Base-by-base conservation (phyloP, 2,113 vertebrate genomes). In the Callopanchax toddi region DNA sequence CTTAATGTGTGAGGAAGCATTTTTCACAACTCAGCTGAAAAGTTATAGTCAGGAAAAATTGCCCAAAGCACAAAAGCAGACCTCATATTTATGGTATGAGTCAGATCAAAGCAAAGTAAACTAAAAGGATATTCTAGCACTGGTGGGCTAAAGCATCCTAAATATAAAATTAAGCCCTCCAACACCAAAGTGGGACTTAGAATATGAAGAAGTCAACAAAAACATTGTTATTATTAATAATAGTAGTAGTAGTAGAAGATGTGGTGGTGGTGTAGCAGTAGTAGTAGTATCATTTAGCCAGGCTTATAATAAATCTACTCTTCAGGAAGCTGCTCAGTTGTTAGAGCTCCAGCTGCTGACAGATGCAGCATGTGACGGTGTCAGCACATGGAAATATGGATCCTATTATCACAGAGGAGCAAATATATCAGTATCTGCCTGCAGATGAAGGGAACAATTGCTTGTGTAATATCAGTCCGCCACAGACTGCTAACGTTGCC, bases 341-440 rank as follows among this genome's bases (percentile, higher is more conserved):
- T 72, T 75, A 62, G 52, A 61, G 37, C 54, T 71, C 78, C 72
- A 84, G 73, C 74, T 78, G 63, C 63, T 74, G 73, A 80, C 77
- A 74, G 71, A 80, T 89, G 51, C 71, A 65, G 51, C 71, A 78
- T 40, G 52, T 85, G 76, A 67, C 46, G 58, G 60, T 79, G 79
- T 86, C 79, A 84, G 65, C 67, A 58, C 66, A 67, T 59, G 63
- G 69, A 89, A 86, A 85, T 87, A 83, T 83, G 76, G 74, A 68
- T 84, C 46, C 67, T 63, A 87, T 88, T 89, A 87, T 82, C 76
- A 73, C 75, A 78, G 62, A 73, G 76, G 70, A 56, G 67, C 74
- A 77, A 71, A 82, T 85, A 79, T 68, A 84, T 85, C 78, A 85
- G 73, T 51, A 71, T 79, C 71, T 82, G 79, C 66, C 71, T 45